Evolutionary conservation across 1,140 invertebrate species (phyloP).

Genomic region (Philotrypesis tridentata): DNA sequence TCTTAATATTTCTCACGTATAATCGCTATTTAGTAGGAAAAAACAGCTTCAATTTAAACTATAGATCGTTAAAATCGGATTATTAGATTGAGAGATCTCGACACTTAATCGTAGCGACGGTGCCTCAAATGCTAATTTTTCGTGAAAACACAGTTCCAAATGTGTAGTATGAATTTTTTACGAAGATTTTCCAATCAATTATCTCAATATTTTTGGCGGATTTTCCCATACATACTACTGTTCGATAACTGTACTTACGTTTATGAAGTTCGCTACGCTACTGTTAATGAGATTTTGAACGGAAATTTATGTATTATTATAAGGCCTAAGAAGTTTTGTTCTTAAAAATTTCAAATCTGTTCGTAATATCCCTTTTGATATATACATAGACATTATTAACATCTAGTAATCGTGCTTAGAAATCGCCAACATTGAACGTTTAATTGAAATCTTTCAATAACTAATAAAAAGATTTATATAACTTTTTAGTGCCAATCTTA

Average conservation of each 20-base stretch:
- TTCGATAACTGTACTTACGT: neutral
- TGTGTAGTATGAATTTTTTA: no score
- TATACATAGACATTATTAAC: no score
- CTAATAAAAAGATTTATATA: neutral
- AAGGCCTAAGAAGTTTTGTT: neutral
- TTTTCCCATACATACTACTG: neutral
- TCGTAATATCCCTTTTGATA: neutral
- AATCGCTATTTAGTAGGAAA: no score
- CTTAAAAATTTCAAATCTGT: neutral
- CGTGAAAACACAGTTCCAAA: no score
- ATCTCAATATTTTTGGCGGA: neutral
- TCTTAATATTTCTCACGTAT: no score
- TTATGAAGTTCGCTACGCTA: neutral
- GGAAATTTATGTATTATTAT: neutral
- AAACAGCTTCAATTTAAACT: no score
- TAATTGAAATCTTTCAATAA: neutral
- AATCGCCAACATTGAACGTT: neutral
- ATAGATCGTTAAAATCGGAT: no score
- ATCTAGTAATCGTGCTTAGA: slow-evolving; percentile 1
- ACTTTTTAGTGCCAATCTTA: slow-evolving; percentile 10
- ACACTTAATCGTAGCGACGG: no score
- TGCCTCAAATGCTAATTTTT: no score
- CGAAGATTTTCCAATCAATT: neutral
- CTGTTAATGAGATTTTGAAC: neutral
- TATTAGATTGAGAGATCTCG: no score